Base-by-base conservation (phyloP, 2,797 vertebrate genomes). In the Acanthopagrus latus region DNA sequence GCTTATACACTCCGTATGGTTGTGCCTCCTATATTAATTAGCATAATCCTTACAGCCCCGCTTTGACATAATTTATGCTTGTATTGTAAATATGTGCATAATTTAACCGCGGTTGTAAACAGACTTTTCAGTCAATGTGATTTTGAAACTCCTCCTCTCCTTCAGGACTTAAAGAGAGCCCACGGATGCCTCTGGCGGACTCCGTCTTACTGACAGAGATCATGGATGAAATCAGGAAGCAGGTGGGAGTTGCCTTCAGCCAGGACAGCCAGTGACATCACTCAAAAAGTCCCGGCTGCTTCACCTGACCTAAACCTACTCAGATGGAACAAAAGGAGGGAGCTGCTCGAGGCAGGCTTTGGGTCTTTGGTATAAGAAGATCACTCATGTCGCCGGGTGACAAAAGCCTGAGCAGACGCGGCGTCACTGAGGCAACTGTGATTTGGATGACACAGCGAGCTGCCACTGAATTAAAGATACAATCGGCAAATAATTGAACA, bases 151-250 rank as follows among this genome's bases (percentile, higher is more conserved):
- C 52, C 3, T 78, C 60, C 38, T 70, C 57, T 16, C 87, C 62
- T 44, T 21, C 76, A 94, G 89, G 90, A 75, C 65, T 89, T 58
- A 91, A 89, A 59, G 84, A 91, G 86, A 94, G 91, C 69, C 80
- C 77, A 83, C 86, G 76, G 17, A 91, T 95, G 91, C 87, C 94
- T 70, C 83, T 93, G 90, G 86, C 88, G 47, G 90, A 93, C 1
- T 93, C 89, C 13, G 72, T 91, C n/a, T 78, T 92, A 54, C 85
- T 94, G 76, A 90, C 88, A 0, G 91, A 92, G 74, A 88, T 93
- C 84, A 92, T 92, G 91, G 89, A 93, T 83, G 86, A 93, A 86
- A 92, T 92, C 81, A 80, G 89, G 71, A 91, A 90, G 55, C 91
- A 93, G 84, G 89, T 94, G 84, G 90, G 92, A 60, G 90, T 92